A percentile compares a stretch with the other conserved stretches of the same genome.
Conservation (phyloP, 1,140 invertebrate species). For the Augochlora pura region DNA sequence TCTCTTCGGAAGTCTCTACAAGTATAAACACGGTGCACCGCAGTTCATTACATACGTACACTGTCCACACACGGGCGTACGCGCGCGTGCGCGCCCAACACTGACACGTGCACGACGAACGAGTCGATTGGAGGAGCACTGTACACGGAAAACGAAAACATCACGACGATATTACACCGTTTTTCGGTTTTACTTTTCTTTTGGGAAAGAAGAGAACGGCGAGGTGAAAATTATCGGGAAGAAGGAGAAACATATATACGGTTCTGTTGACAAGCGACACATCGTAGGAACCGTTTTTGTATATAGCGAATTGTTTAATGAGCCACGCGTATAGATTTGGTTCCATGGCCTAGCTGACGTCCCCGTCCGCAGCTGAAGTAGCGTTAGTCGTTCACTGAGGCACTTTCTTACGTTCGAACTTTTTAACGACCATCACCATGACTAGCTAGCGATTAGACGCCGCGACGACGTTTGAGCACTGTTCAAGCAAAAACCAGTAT, state of each 20-base stretch:
- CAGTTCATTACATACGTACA: not conserved
- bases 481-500: conserved; percentile 49
- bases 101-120: no score
- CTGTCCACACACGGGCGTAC: no score
- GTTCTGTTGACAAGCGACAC: conserved; percentile 25
- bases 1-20: conserved; percentile 46
- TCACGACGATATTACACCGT: not conserved
- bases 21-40: conserved; percentile 37
- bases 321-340: conserved; percentile 41
- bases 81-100: no score
- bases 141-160: not conserved
- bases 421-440: conserved; percentile 32
- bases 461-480: conserved; percentile 53
- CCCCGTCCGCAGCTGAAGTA: conserved; percentile 60
- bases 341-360: conserved; percentile 56
- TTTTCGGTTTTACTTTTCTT: not conserved
- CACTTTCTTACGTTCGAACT: conserved; percentile 52
- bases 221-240: not conserved
- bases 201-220: not conserved
- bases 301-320: conserved; percentile 56
- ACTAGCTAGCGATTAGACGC: conserved; percentile 45
- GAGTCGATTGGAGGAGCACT: conserved; percentile 12
- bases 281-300: conserved; percentile 49
- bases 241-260: not conserved
- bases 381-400: conserved; percentile 45